Evolutionary conservation across 2,113 vertebrate genomes (phyloP).

Genomic region (Alaudala cheleensis): DNA sequence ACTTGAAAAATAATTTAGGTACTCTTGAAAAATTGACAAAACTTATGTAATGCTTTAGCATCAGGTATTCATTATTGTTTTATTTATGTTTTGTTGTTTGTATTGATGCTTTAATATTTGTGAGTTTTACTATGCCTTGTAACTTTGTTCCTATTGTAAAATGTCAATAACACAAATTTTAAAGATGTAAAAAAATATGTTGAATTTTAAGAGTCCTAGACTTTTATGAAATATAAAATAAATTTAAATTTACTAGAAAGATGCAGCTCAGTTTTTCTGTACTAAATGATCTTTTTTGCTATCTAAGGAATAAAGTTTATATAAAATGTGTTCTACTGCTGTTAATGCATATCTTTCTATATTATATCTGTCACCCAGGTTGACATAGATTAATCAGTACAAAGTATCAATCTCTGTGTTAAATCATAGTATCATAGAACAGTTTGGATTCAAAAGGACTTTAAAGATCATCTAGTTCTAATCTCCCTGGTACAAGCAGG

Average conservation of each 20-base stretch:
- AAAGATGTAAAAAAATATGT: background rate
- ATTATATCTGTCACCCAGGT: background rate
- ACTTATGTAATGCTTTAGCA: background rate
- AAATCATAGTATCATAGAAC: background rate
- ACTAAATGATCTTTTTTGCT: background rate
- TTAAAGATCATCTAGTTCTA: background rate
- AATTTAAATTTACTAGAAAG: background rate
- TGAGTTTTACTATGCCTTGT: background rate
- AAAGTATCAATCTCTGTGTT: background rate
- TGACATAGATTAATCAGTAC: background rate
- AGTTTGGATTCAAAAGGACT: background rate
- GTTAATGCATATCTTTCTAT: background rate
- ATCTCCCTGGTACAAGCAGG: background rate
- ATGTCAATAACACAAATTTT: background rate
- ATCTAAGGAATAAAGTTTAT: background rate
- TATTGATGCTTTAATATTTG: background rate
- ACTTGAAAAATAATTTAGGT: background rate
- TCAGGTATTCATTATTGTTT: background rate
- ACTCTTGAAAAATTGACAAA: background rate
- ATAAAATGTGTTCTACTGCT: background rate
- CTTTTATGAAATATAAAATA: background rate
- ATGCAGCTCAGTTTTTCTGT: background rate
- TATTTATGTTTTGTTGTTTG: background rate
- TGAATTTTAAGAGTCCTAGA: background rate
- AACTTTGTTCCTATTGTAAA: background rate